Conservation (phyloP, 2,113 vertebrate species). For the Callorhinus ursinus region DNA sequence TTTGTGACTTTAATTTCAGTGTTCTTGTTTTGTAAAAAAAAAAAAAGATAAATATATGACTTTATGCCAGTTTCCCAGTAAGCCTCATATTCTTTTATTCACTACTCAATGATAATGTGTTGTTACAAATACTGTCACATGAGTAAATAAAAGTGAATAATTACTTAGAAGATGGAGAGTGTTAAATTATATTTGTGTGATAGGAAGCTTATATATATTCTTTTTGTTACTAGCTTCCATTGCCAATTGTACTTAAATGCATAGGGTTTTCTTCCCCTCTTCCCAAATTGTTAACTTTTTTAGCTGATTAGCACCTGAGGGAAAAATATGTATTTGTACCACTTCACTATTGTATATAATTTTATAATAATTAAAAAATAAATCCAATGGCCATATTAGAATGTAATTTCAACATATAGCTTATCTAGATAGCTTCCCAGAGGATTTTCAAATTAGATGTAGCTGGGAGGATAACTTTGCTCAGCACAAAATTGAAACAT, state of each 20-base stretch:
- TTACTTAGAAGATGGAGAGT: slow-evolving; percentile 64
- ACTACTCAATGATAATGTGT: slow-evolving; percentile 53
- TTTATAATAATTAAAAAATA: slow-evolving; percentile 74
- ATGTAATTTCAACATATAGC: slow-evolving; percentile 62
- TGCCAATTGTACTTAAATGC: slow-evolving; percentile 72
- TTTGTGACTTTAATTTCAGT: slow-evolving; percentile 73
- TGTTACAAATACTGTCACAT: slow-evolving; percentile 60
- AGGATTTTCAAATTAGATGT: slow-evolving; percentile 62
- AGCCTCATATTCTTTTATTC: slow-evolving; percentile 68
- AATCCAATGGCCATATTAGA: slow-evolving; percentile 79
- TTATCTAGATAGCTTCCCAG: slow-evolving; percentile 64
- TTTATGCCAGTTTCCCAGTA: slow-evolving; percentile 77
- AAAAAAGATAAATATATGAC: slow-evolving; percentile 41
- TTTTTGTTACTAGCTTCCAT: slow-evolving; percentile 72
- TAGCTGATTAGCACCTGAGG: slow-evolving; percentile 63
- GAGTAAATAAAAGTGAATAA: slow-evolving; percentile 65
- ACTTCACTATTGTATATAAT: slow-evolving; percentile 78
- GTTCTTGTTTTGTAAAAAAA: slow-evolving; percentile 62
- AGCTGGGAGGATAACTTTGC: slow-evolving; percentile 33
- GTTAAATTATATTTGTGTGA: slow-evolving; percentile 64
- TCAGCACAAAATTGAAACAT: slow-evolving; percentile 54
- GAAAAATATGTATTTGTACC: slow-evolving; percentile 65
- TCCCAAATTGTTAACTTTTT: slow-evolving; percentile 61
- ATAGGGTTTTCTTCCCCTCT: slow-evolving; percentile 42
- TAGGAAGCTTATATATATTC: slow-evolving; percentile 65